Base-by-base conservation (phyloP, 2,797 vertebrate species). In the Uromys caudimaculatus region DNA sequence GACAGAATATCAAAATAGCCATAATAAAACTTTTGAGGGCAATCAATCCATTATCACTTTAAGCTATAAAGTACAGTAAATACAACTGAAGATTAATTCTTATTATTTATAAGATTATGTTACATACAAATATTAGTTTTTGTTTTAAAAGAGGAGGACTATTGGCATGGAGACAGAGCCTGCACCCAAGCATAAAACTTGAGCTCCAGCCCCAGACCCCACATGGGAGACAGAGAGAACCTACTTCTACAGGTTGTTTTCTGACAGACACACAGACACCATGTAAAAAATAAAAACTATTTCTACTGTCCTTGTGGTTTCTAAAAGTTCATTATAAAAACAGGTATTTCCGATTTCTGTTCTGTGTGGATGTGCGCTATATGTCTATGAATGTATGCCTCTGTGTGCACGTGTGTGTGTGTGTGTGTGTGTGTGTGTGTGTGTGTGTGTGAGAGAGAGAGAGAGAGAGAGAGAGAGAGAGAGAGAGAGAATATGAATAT, bases 31-130 rank as follows among this genome's bases (percentile, higher is more conserved):
- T 27, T 52, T 86, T 29, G 4, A 69, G 62, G 23, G 3, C 47
- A 62, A 64, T 64, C 52, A 91, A 38, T 56, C 19, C 79, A 67
- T 47, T 73, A 23, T 89, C n/a, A 64, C 58, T 82, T 73, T 67
- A 79, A 41, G 41, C 41, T 89, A 21, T 94, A 71, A 71, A 71
- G 38, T 78, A 91, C 56, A 81, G 27, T 90, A 86, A 95, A 79
- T 67, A 90, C 35, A 96, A 93, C 78, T 93, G 93, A 91, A 90
- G 56, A 93, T 94, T 94, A 97, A 96, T 41, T 47, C 67, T 92
- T 94, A 27, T 91, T 94, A 27, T 52, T 97, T 77, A 79, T 27
- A 89, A 71, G 94, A 91, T 95, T 44, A 73, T 24, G 56, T 32
- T 83, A 90, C 44, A 95, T 35, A 92, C 44, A 92, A 90, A 92